A percentile compares a stretch with the other conserved stretches of the same genome.
Evolutionary conservation across 2,888 invertebrate species (phyloP).

Genomic region (Agrilus biguttatus): DNA sequence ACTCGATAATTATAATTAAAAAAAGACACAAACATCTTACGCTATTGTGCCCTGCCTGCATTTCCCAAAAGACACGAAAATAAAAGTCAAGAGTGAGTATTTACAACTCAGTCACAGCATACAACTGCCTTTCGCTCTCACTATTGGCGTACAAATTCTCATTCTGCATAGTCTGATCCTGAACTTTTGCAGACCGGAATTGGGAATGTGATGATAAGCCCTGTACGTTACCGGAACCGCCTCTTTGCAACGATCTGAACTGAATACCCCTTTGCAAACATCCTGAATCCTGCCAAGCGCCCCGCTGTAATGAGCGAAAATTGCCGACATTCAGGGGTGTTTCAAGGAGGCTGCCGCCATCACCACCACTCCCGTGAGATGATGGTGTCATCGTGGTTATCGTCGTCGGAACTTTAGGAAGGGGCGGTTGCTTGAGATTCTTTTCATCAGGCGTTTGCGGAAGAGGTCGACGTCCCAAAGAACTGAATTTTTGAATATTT

Average conservation of each 20-base stretch:
- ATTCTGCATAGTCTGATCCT: conserved; percentile 26
- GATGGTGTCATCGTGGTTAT: conserved; percentile 6
- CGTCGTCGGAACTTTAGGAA: conserved; percentile 28
- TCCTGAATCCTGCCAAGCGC: conserved; percentile 27
- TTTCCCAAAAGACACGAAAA: conserved; percentile 25
- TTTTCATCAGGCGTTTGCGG: conserved; percentile 32
- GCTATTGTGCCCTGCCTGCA: conserved; percentile 25
- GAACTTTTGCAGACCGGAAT: conserved; percentile 29
- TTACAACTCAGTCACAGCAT: conserved; percentile 62
- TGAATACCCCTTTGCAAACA: conserved; percentile 20
- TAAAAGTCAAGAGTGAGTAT: conserved; percentile 4
- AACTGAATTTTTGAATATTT: conserved; percentile 32
- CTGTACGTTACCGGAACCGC: conserved; percentile 18
- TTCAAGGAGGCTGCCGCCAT: conserved; percentile 12
- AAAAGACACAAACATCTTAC: too few relatives aligned
- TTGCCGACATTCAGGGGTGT: conserved; percentile 35
- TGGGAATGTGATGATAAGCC: conserved; percentile 19
- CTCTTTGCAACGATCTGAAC: conserved; percentile 35
- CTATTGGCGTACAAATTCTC: conserved; percentile 29
- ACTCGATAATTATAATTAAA: too few relatives aligned
- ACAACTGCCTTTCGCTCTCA: conserved; percentile 39
- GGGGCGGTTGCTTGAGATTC: conserved; percentile 24
- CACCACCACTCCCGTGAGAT: conserved; percentile 12
- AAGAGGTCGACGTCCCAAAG: conserved; percentile 29
- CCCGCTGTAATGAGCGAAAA: conserved; percentile 36